These are phyloP conservation scores for Lathronympha strigana DNA, from an alignment of 2,888 invertebrate species.

Conservation along the genomic window DNA sequence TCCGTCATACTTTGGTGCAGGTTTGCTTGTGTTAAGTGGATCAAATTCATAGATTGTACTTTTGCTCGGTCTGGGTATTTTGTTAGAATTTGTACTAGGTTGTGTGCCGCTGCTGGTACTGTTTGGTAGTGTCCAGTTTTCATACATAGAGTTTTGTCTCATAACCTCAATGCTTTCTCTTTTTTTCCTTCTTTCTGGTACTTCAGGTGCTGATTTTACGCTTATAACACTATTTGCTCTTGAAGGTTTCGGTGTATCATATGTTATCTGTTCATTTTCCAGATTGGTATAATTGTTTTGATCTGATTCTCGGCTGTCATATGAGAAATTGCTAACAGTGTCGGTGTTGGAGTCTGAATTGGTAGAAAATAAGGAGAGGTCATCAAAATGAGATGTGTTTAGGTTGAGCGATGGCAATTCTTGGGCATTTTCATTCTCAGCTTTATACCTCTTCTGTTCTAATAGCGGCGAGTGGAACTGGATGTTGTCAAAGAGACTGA, in stretches of 20 bases:
- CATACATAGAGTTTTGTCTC: slow-evolving; percentile 72
- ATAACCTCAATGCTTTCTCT: slow-evolving; percentile 61
- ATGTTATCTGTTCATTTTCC: slow-evolving; percentile 61
- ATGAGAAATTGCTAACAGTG: slow-evolving; percentile 67
- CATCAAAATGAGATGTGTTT: slow-evolving; percentile 68
- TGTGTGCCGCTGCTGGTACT: slow-evolving; percentile 47
- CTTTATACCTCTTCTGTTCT: slow-evolving; percentile 68
- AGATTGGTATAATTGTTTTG: slow-evolving; percentile 51
- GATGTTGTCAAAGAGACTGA: slow-evolving; percentile 86
- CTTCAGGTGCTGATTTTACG: slow-evolving; percentile 61
- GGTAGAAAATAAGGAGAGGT: slow-evolving; percentile 68
- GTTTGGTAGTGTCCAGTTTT: slow-evolving; percentile 70
- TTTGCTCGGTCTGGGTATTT: slow-evolving; percentile 63
- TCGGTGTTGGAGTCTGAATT: slow-evolving; percentile 72
- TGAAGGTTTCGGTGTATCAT: slow-evolving; percentile 71
- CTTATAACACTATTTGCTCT: slow-evolving; percentile 67
- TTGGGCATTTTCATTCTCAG: slow-evolving; percentile 52
- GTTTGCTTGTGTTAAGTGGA: slow-evolving; percentile 74
- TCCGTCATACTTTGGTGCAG: slow-evolving; percentile 64
- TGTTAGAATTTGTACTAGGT: slow-evolving; percentile 38
- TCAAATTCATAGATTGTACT: slow-evolving; percentile 91
- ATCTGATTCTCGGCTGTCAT: slow-evolving; percentile 65
- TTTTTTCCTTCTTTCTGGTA: slow-evolving; percentile 66
- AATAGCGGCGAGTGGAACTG: slow-evolving; percentile 86
- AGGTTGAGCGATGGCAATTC: slow-evolving; percentile 60